Base-by-base conservation (phyloP, 2,113 vertebrate genomes). In the Talpa occidentalis region DNA sequence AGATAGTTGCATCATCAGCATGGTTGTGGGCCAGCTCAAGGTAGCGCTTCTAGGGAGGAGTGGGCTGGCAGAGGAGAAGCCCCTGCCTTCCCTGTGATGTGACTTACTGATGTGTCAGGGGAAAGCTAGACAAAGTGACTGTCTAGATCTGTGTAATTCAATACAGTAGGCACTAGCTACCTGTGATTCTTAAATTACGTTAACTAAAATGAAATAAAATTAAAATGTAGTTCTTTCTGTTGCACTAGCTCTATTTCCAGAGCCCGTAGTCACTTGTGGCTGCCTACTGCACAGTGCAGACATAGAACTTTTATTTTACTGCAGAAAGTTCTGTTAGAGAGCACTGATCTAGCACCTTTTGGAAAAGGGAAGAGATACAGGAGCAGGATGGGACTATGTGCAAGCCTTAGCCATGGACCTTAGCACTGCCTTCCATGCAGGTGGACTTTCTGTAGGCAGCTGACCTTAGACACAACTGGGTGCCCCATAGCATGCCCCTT, bases 11-110 rank as follows among this genome's bases (percentile, higher is more conserved):
- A 99, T 99, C 98, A 96, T 99, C 98, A 99, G 99, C 99, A 99
- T 99, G 99, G 99, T 99, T 97, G 99, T 99, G 98, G 99, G 99
- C 97, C 99, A 99, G 97, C 99, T 99, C 95, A 99, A 99, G 99
- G 99, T 96, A 97, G 88, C 5, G 37, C 52, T 86, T 17, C 40
- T 73, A 28, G 56, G 54, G 22, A 70, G 74, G 69, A 22, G 14
- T 30, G 10, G 67, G 60, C 42, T 54, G 81, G 32, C 32, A 21
- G 37, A 49, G 64, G 56, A 83, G 88, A 93, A 12, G 19, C 64
- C 12, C 11, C 54, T 80, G n/a, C 24, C 42, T 89, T 93, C 67
- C 21, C 66, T 78, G 49, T 72, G 28, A n/a, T 93, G 7, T 62
- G 52, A 76, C 66, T 44, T 77, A 26, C 7, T 91, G 54, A 56